phyloP scores from a whole-genome alignment of 2,113 vertebrate genomes.

The Neolamprologus fasciatus region DNA sequence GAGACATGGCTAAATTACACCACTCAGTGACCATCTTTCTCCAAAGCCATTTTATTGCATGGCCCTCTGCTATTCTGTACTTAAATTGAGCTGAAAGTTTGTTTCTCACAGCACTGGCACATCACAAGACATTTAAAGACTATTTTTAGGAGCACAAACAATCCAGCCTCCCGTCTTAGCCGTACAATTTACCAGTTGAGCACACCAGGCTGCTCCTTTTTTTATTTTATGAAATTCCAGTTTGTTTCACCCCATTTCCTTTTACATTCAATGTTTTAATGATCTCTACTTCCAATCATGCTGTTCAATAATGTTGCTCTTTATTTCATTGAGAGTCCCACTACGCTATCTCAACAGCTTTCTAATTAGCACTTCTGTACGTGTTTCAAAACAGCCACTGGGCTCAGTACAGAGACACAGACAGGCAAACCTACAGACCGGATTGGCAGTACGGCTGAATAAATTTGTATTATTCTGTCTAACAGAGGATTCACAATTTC shows the following conservation, averaged over 20 bases:
- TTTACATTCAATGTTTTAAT: slow-evolving; percentile 2
- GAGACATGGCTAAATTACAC: neutral
- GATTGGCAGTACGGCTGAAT: neutral
- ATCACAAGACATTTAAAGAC: slow-evolving; percentile 4
- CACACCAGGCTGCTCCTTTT: neutral
- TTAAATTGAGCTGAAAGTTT: neutral
- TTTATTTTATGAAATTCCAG: neutral
- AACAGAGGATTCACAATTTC: neutral
- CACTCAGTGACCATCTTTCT: neutral
- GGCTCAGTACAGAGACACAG: neutral
- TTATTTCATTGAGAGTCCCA: neutral
- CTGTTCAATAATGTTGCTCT: neutral
- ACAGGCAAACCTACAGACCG: neutral
- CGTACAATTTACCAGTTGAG: neutral
- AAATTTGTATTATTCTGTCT: neutral
- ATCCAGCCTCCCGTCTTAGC: neutral
- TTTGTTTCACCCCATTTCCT: neutral
- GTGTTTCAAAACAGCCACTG: neutral
- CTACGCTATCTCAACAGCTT: neutral
- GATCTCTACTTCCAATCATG: neutral
- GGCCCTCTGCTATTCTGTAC: neutral
- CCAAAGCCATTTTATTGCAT: neutral
- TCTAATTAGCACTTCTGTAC: slow-evolving; percentile 27
- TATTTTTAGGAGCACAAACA: slow-evolving; percentile 12
- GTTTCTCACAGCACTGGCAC: neutral